A percentile compares a stretch with the other conserved stretches of the same genome.
These are phyloP conservation scores for Chrysolina oricalcia DNA, from an alignment of 2,888 invertebrate species.

Conservation along the genomic window DNA sequence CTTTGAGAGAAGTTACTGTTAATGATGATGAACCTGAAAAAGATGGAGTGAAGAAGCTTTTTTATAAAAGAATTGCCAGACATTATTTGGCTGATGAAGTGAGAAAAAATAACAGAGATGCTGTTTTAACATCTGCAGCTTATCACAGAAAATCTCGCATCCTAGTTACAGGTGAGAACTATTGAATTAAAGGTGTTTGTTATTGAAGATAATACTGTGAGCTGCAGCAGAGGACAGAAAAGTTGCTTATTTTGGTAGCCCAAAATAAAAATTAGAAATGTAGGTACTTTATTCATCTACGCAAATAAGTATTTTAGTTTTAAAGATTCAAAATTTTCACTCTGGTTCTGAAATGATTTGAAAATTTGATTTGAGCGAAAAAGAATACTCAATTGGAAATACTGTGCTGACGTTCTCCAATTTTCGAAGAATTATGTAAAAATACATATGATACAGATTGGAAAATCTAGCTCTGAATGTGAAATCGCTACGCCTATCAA, in stretches of 20 bases:
- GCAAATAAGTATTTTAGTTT: no score
- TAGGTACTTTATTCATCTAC: not conserved
- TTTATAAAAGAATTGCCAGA: conserved; percentile 81
- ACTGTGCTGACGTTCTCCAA: no score
- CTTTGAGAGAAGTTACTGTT: conserved; percentile 71
- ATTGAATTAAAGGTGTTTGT: no score
- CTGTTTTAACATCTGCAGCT: conserved; percentile 84
- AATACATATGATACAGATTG: no score
- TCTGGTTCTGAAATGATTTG: conserved; percentile 1
- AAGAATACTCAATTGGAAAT: not conserved
- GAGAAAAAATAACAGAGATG: conserved; percentile 77
- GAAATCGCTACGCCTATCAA: no score
- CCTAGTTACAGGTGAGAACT: conserved; percentile 80
- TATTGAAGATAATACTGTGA: no score
- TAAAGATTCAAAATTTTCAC: no score
- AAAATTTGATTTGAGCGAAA: conserved; percentile 6
- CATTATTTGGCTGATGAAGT: conserved; percentile 85
- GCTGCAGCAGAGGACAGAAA: no score
- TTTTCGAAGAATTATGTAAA: no score
- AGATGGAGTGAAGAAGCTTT: conserved; percentile 73
- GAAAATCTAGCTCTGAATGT: no score
- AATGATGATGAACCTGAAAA: conserved; percentile 68
- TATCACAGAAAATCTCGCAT: conserved; percentile 88
- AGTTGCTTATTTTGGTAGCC: no score
- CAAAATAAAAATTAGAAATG: no score